These are phyloP conservation scores for Tachycineta bicolor DNA, from an alignment of 2,113 vertebrate genomes.

Conservation along the genomic window DNA sequence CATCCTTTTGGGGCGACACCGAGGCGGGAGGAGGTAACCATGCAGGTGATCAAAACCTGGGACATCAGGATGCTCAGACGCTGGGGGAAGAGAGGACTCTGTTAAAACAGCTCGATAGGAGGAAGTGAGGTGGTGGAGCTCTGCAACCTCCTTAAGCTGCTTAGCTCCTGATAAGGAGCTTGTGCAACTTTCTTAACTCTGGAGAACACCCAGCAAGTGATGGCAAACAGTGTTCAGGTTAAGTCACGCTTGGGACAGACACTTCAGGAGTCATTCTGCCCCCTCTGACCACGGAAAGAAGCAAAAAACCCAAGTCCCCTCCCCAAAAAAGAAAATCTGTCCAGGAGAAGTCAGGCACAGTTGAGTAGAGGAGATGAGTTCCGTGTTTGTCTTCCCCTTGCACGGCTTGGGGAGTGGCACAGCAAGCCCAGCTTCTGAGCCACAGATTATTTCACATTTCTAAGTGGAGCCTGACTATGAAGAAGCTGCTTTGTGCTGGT, in stretches of 20 bases:
- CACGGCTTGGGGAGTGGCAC: fast-evolving
- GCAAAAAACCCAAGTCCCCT: fast-evolving
- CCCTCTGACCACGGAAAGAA: neutral
- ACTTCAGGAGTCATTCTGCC: neutral
- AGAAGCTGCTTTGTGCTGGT: neutral
- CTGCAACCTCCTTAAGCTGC: conserved; percentile 18
- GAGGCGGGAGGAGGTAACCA: neutral
- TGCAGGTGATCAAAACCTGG: neutral
- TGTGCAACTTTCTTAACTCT: neutral
- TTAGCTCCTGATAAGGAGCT: conserved; percentile 39
- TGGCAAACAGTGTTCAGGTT: neutral
- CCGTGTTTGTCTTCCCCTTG: neutral
- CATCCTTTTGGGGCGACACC: neutral
- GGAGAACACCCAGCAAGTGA: neutral
- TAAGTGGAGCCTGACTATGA: neutral
- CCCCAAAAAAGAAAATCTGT: fast-evolving
- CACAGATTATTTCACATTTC: neutral
- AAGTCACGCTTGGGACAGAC: neutral
- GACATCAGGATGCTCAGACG: neutral
- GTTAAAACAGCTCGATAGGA: neutral
- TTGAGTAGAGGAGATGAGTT: neutral
- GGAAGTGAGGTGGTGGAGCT: neutral
- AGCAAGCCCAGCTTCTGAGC: neutral
- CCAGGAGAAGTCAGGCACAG: neutral
- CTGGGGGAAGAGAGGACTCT: neutral